Evolutionary conservation across 2,888 invertebrate species (phyloP), one percentile per base, ranked within the genome.

Genomic region (Celastrina argiolus): DNA sequence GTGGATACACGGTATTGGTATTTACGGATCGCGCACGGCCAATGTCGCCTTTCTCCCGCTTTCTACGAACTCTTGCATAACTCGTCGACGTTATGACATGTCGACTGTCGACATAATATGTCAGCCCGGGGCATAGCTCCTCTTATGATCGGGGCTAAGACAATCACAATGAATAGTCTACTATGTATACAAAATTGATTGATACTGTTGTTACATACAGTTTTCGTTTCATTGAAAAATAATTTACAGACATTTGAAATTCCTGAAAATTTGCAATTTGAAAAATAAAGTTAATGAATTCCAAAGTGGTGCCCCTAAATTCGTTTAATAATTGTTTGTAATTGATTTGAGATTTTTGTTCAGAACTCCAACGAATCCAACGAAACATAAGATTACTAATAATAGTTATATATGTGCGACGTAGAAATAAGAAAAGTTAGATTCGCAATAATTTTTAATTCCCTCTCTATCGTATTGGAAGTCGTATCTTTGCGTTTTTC

Each of bases 1-100:
- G 28, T 39, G 42, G 18, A n/a, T 39, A 58, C 56, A 56, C 42
- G 36, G 42, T 58, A 65, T 65, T 59, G 66, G 69, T 80, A 76
- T 81, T 79, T 76, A 78, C 76, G 70, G 74, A 74, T 77, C 75
- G 69, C 70, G 69, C 69, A 75, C 74, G 72, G 74, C 73, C 67
- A 65, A 65, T 65, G 65, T 74, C 77, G 76, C 81, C 83, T 85
- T 85, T 85, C 84, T 81, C 80, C 76, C 67, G 75, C 86, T 85
- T 85, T 86, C 86, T 85, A 85, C 78, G 64, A 67, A 66, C 71
- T 71, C 58, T 76, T 76, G 71, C 72, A 69, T 72, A 75, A 78
- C 67, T 1, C 14, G 16, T 22, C 12, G 34, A 36, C 16, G 61
- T 61, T 22, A 34, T 34, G 31, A 34, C 31, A 59, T 34, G 10